Evolutionary conservation across 2,113 vertebrate genomes (phyloP), one percentile per base, ranked within the genome.

Genomic region (Hydropotes inermis): DNA sequence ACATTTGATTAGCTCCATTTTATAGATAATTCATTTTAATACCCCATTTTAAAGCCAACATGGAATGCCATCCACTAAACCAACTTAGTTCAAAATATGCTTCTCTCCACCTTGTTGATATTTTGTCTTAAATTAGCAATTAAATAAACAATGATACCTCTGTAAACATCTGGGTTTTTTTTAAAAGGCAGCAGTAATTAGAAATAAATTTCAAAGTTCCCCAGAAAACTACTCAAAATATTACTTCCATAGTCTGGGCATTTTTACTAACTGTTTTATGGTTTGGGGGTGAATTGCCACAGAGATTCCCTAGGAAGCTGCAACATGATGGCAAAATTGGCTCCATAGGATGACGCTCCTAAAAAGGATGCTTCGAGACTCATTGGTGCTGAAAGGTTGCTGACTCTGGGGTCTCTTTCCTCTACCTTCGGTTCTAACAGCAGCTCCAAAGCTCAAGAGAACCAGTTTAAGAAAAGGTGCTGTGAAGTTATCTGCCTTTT

Each of bases 121-220:
- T 33, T 84, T 27, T 84, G 12, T 81, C 84, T 93, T 64, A 52
- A 7, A 39, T 57, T 87, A 92, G 33, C 21, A 28, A 74, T 70
- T 50, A 43, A 70, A 85, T 90, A 43, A 79, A 81, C 25, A 92
- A 96, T 76, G 30, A 52, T 60, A 60, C 47, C 74, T 3, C 33
- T 23, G 23, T 39, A 55, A 93, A 92, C 67, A 86, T 57, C 54
- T 70, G 74, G 70, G 58, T 61, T 36, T 67, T 50, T 74, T 93
- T 93, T 79, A 23, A 21, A 67, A 33, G 67, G 36, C 17, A 91
- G 25, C n/a, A 87, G 57, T 47, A 52, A 52, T 64, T 58, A 98
- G 61, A 94, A 95, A 89, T 52, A 83, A 87, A 86, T 88, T 50
- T 91, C 45, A 33, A 95, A 92, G 58, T 43, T 57, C 47, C 50